These are phyloP conservation scores for Odontocolon sp. DNA, from an alignment of 2,888 invertebrate genomes.

Conservation along the genomic window DNA sequence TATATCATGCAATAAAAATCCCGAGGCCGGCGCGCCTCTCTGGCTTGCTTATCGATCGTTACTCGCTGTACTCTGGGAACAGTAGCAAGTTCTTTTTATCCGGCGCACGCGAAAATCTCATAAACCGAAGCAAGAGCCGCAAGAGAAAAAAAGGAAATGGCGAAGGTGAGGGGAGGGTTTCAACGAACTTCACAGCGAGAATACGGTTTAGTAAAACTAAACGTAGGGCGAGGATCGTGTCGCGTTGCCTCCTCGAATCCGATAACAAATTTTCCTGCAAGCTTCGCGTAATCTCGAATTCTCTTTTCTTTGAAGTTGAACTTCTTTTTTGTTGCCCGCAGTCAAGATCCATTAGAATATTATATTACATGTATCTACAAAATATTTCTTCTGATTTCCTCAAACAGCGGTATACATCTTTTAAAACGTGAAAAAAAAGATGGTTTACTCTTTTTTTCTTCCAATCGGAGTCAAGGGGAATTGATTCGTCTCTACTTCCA, in stretches of 20 bases:
- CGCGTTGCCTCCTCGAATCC: neutral
- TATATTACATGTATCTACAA: too few species aligned
- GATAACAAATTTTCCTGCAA: neutral
- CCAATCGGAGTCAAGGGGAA: too few species aligned
- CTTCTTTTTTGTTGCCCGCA: neutral
- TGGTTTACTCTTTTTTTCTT: too few species aligned
- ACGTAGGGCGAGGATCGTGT: neutral
- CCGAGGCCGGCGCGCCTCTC: slow-evolving; percentile 54
- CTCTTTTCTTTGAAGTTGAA: neutral
- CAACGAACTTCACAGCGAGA: neutral
- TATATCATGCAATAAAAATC: slow-evolving; percentile 38
- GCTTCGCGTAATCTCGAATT: too few species aligned
- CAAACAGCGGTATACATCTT: too few species aligned
- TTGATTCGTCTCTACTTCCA: too few species aligned
- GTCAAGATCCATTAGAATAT: neutral
- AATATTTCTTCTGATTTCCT: too few species aligned
- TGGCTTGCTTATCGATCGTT: slow-evolving; percentile 49
- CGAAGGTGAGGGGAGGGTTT: neutral
- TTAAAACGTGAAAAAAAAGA: neutral
- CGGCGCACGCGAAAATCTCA: slow-evolving; percentile 55
- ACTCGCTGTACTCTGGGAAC: slow-evolving; percentile 12
- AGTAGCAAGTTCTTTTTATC: slow-evolving; percentile 33
- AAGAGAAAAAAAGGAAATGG: neutral
- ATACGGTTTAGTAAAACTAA: too few species aligned
- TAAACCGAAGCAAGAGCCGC: slow-evolving; percentile 31